Conservation (phyloP, 2,113 vertebrate genomes). For the Ploceus nigricollis region DNA sequence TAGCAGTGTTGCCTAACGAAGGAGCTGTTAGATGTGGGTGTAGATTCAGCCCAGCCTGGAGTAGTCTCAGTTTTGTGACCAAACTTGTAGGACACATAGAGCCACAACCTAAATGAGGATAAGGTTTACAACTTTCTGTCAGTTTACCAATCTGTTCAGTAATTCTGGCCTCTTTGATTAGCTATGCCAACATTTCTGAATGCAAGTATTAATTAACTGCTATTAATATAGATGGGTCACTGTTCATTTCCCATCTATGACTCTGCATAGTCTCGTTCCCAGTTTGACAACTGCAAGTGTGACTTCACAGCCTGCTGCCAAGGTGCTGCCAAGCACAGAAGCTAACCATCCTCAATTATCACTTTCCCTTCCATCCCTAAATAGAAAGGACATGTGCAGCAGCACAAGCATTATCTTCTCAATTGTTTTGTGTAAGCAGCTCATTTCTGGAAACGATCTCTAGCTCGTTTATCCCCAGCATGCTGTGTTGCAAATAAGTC, state of each 20-base stretch:
- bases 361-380: constrained; percentile 42
- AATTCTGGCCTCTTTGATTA: neutral
- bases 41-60: neutral
- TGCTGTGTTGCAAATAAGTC: neutral
- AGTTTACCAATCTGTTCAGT: neutral
- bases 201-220: neutral
- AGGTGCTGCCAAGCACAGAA: neutral
- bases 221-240: neutral
- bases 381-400: constrained; percentile 20
- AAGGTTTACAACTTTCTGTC: neutral
- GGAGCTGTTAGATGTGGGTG: neutral
- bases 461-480: neutral
- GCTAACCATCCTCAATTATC: neutral
- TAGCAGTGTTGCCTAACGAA: neutral
- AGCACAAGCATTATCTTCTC: neutral
- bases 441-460: constrained; percentile 8
- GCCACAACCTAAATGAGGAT: neutral
- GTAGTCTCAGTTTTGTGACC: neutral
- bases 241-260: neutral
- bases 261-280: neutral
- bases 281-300: neutral
- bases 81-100: neutral
- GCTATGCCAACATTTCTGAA: neutral
- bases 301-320: neutral
- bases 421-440: neutral